Base-by-base conservation (phyloP, 2,888 invertebrate genomes). In the Notocelia uddmanniana region DNA sequence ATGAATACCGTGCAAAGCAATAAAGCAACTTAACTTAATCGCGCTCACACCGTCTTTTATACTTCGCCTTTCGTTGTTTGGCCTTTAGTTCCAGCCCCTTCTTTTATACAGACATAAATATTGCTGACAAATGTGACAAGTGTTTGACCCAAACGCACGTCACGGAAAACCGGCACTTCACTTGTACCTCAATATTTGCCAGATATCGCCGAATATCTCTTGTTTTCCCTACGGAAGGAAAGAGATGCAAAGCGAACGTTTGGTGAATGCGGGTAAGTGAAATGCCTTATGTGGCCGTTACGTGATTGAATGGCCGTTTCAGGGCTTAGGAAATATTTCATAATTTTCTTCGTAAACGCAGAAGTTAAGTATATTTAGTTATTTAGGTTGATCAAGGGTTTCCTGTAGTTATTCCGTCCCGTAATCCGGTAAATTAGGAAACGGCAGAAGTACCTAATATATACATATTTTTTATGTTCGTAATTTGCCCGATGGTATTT, bases 251-350 rank as follows among this genome's bases (percentile, higher is more conserved):
- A n/a, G 9, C 54, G 11, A 34, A 57, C 11, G 23, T 15, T 34
- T 60, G 45, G n/a, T 1, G 11, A 45, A 45, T 26, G 11, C 26
- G 21, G 15, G 9, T 41, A 21, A 45, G 45, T 45, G n/a, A 31
- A 57, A 50, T 48, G 23, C 21, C 18, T 57, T 13, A 18, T 52
- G 69, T 63, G 45, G 60, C 55, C 13, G 58, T 37, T 26, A 58
- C 34, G 62, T 52, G 66, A 71, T n/a, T 71, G 50, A 66, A 66
- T 59, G 26, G 48, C 6, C 26, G 19, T 8, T 13, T 13, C 3
- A 58, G 15, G 2, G 15, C 5, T n/a, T 41, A 19, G 34, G 41
- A 21, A 23, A 15, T 3, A 41, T 41, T 41, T 41, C 13, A 3
- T 2, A 3, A 34, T 37, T 41, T 41, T 41, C 11, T 15, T 5